Conservation (phyloP, 2,888 invertebrate genomes). For the Agrochola lychnidis region DNA sequence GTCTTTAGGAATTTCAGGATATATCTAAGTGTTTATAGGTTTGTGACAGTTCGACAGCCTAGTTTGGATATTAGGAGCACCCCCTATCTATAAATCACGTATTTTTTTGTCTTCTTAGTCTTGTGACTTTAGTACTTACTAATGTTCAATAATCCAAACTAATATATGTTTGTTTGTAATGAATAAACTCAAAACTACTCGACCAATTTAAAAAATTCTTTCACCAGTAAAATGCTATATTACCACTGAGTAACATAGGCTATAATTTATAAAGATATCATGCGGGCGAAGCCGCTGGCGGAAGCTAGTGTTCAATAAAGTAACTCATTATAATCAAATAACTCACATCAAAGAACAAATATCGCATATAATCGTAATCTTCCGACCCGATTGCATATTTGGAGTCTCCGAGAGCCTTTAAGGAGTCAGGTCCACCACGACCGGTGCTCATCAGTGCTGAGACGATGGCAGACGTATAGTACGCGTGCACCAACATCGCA, state of each 20-base stretch:
- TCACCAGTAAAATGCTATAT: no score
- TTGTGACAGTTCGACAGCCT: neutral
- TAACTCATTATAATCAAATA: neutral
- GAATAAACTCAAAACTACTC: no score
- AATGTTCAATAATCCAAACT: neutral
- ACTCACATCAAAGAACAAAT: slow-evolving; percentile 82
- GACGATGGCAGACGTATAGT: slow-evolving; percentile 86
- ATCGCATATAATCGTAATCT: slow-evolving; percentile 80
- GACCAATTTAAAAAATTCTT: no score
- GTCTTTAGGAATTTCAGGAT: neutral
- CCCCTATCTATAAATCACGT: neutral
- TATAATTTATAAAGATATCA: no score
- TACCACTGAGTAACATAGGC: no score
- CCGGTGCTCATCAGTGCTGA: slow-evolving; percentile 84
- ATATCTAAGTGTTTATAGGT: neutral
- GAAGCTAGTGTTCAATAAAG: no score
- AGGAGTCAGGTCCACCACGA: slow-evolving; percentile 76
- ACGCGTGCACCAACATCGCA: slow-evolving; percentile 85
- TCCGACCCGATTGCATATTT: slow-evolving; percentile 82
- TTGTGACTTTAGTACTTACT: neutral
- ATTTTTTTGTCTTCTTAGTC: neutral
- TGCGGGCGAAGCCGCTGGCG: no score
- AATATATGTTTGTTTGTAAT: no score
- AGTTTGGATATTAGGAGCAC: neutral
- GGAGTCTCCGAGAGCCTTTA: slow-evolving; percentile 81